Conservation (phyloP, 2,113 vertebrate genomes). For the Thryonomys swinderianus region DNA sequence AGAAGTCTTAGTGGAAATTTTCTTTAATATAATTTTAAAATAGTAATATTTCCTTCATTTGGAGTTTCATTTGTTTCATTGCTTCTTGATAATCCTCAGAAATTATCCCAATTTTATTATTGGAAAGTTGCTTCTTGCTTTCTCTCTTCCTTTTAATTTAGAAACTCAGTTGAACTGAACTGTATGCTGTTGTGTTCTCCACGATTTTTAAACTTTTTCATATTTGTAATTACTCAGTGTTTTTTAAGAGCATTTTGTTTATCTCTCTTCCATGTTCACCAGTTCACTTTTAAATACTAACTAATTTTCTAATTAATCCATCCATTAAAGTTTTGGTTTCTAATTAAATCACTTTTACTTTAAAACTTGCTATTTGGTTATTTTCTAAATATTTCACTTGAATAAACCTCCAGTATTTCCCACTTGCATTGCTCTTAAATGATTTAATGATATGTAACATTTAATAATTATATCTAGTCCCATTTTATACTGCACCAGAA, state of each 20-base stretch:
- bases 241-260: not conserved
- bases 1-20: not conserved
- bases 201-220: too few relatives aligned
- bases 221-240: too few relatives aligned
- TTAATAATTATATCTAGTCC: not conserved
- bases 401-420: not conserved
- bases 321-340: not conserved
- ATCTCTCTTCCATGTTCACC: not conserved
- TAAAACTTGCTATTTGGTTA: not conserved
- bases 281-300: not conserved
- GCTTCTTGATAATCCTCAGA: too few relatives aligned
- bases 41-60: not conserved
- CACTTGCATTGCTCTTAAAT: not conserved
- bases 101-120: too few relatives aligned
- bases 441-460: not conserved
- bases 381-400: not conserved
- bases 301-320: not conserved
- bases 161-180: too few relatives aligned
- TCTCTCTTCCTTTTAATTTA: too few relatives aligned
- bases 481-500: not conserved
- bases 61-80: too few relatives aligned
- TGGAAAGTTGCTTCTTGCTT: too few relatives aligned
- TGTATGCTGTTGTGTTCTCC: too few relatives aligned
- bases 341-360: not conserved
- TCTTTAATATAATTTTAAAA: not conserved